A percentile compares a stretch with the other conserved stretches of the same genome.
Evolutionary conservation across 2,888 invertebrate species (phyloP).

Genomic region (Heliconius hortense): DNA sequence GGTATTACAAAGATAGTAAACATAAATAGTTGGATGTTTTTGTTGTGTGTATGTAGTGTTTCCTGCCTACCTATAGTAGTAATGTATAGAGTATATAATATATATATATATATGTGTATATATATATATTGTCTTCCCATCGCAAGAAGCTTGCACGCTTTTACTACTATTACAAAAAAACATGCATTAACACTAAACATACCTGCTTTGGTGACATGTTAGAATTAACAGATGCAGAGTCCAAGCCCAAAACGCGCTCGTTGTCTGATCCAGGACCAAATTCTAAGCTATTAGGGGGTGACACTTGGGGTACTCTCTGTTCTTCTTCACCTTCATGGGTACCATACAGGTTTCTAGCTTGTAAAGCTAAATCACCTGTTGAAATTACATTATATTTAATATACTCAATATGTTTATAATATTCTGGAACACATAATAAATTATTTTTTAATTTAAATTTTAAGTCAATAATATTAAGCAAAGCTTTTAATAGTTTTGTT

Average conservation of each 20-base stretch:
- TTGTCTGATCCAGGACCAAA: conserved; percentile 88
- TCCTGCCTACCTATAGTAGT: too few species aligned
- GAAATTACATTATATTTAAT: conserved; percentile 11
- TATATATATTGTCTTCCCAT: too few species aligned
- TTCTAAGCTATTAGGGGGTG: conserved; percentile 88
- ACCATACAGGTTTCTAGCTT: conserved; percentile 74
- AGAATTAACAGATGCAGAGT: conserved; percentile 88
- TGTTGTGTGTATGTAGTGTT: too few species aligned
- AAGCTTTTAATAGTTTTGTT: too few species aligned
- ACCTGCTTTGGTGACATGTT: conserved; percentile 93
- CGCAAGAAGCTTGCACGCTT: too few species aligned
- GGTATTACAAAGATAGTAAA: too few species aligned
- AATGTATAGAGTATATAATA: too few species aligned
- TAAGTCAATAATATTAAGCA: too few species aligned
- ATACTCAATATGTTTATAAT: not conserved
- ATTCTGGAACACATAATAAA: not conserved
- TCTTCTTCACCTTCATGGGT: conserved; percentile 86
- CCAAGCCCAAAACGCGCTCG: conserved; percentile 92
- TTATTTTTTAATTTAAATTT: too few species aligned
- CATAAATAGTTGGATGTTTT: too few species aligned
- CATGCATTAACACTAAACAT: conserved; percentile 32
- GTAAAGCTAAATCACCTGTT: conserved; percentile 73
- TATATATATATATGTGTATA: too few species aligned
- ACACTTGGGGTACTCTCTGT: conserved; percentile 90
- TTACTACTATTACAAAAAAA: too few species aligned